Evolutionary conservation across 1,140 invertebrate species (phyloP).

Genomic region (Olivierus martensii): DNA sequence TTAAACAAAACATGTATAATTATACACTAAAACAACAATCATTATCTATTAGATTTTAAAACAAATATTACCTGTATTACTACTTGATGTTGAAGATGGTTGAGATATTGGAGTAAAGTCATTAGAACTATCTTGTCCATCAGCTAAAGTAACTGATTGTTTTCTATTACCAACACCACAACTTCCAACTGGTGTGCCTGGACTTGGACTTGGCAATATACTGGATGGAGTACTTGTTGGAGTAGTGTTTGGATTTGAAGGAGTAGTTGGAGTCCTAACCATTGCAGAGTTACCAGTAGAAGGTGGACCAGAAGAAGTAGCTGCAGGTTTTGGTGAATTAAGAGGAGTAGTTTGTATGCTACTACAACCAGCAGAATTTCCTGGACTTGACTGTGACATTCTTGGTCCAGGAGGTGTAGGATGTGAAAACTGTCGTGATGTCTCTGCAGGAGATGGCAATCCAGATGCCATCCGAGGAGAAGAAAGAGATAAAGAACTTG

Average conservation of each 20-base stretch:
- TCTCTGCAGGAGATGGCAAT: constrained; percentile 51
- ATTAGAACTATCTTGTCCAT: too few species aligned
- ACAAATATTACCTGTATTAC: too few species aligned
- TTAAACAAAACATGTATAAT: too few species aligned
- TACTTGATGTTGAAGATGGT: too few species aligned
- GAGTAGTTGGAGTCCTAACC: constrained; percentile 12
- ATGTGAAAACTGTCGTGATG: constrained; percentile 31
- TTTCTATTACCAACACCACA: background rate
- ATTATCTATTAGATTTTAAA: too few species aligned
- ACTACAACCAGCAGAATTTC: constrained; percentile 20
- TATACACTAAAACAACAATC: too few species aligned
- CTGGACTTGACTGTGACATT: constrained; percentile 46
- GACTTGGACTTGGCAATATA: constrained; percentile 5
- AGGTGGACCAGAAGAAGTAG: constrained; percentile 10
- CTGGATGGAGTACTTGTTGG: constrained; percentile 13
- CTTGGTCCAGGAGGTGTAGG: constrained; percentile 17
- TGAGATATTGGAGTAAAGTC: too few species aligned
- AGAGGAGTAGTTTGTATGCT: constrained; percentile 15
- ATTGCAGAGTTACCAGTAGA: constrained; percentile 8
- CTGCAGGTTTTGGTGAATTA: constrained; percentile 12
- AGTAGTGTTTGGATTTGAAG: constrained; percentile 9
- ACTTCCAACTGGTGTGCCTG: constrained; percentile 11
- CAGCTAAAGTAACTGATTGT: too few species aligned
- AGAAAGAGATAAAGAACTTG: constrained; percentile 24
- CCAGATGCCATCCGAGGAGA: constrained; percentile 44